Base-by-base conservation (phyloP, 2,888 invertebrate genomes). In the Cenopis cana region DNA sequence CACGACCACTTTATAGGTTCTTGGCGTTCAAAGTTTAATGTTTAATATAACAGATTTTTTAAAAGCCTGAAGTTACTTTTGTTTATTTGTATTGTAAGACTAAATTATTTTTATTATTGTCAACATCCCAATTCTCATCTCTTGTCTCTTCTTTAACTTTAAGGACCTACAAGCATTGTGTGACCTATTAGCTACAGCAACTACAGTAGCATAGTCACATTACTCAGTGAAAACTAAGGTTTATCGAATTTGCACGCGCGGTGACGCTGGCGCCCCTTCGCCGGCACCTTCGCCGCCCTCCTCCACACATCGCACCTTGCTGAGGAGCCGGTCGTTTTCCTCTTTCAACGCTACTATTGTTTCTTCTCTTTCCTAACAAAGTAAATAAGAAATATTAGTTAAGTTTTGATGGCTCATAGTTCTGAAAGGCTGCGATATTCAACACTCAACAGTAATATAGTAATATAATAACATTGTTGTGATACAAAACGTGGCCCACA, bases 291-390 rank as follows among this genome's bases (percentile, higher is more conserved):
- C 64, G 52, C 52, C 61, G 9, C 33, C n/a, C 10, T 84, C 82
- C 10, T 88, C 86, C 1, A 81, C 69, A 73, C 93, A 93, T 18
- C 88, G 81, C 12, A 92, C 82, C 78, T 91, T 93, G 1, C 82
- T 81, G 1, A 93, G 82, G 59, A 93, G 81, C 17, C 91, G 86
- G 11, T 91, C 89, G 75, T 93, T 94, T 79, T 94, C 93, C 75
- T 92, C 89, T 76, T 92, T 93, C 72, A 95, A 81, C 17, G 93
- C 88, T 1, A 79, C 78, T 57, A 95, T 94, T 9, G 91, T 84
- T 72, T 89, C 93, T 75, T 94, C 94, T 73, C 91, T 85, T 77
- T 94, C 93, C 94, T 94, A 80, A 66, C 75, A 78, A 73, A 20
- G 8, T 20, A 29, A 64, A 14, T 29, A 14, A 59, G 18, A 38